Evolutionary conservation across 2,113 vertebrate genomes (phyloP).

Genomic region (Gymnobelideus leadbeateri): DNA sequence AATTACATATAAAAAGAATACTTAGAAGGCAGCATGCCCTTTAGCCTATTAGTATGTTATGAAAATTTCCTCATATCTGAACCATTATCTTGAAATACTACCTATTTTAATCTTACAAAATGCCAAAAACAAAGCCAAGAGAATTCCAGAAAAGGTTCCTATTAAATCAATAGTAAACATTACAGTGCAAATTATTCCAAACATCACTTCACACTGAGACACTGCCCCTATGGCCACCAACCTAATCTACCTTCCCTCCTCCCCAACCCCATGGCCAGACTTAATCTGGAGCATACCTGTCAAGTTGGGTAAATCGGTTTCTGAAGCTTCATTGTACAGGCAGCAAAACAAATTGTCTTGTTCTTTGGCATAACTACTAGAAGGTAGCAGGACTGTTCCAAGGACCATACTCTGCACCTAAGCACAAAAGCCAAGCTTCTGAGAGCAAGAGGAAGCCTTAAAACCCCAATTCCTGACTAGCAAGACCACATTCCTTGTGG

Average conservation of each 20-base stretch:
- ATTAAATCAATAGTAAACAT: slow-evolving; percentile 11
- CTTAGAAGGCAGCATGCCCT: neutral
- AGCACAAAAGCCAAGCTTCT: slow-evolving; percentile 53
- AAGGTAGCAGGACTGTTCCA: slow-evolving; percentile 86
- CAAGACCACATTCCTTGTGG: slow-evolving; percentile 7
- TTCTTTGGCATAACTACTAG: slow-evolving; percentile 89
- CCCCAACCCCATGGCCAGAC: neutral
- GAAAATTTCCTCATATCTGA: neutral
- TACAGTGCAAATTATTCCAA: neutral
- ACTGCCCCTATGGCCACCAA: neutral
- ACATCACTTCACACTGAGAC: neutral
- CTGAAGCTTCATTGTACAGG: slow-evolving; percentile 73
- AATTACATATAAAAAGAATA: neutral
- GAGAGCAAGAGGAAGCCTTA: slow-evolving; percentile 30
- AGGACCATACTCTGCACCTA: slow-evolving; percentile 85
- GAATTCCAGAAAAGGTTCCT: neutral
- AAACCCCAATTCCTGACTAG: slow-evolving; percentile 59
- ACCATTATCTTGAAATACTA: neutral
- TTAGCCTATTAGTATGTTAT: neutral
- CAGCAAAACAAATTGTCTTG: slow-evolving; percentile 80
- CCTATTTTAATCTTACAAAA: slow-evolving; percentile 1
- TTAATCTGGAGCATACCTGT: slow-evolving; percentile 77
- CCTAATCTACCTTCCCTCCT: neutral
- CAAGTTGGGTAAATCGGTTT: slow-evolving; percentile 49
- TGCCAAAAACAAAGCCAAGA: neutral